A percentile compares a stretch with the other conserved stretches of the same genome.
phyloP scores from a whole-genome alignment of 2,797 vertebrate species.

The Tauraco hartlaubi region DNA sequence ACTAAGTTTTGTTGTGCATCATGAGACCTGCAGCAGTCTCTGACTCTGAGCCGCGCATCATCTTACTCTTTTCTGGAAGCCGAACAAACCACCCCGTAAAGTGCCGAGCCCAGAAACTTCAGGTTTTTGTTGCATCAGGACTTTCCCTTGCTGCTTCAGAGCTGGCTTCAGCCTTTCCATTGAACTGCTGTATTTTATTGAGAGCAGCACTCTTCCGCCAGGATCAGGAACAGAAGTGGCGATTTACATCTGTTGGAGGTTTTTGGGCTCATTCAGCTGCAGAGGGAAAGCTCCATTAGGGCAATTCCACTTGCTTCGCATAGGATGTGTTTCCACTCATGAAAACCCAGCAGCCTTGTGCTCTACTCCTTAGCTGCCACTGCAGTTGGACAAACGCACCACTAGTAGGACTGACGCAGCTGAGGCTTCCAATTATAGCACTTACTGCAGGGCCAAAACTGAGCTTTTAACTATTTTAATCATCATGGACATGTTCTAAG shows the following conservation, averaged over 20 bases:
- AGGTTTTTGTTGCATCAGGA: fast-evolving
- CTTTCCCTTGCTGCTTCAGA: background rate
- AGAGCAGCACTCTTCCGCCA: background rate
- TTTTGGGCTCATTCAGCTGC: background rate
- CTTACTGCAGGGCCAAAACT: background rate
- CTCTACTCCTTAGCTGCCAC: background rate
- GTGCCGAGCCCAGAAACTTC: background rate
- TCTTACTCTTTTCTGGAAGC: background rate
- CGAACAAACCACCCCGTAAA: fast-evolving
- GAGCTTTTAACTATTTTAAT: background rate
- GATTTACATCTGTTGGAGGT: fast-evolving
- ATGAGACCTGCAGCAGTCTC: background rate
- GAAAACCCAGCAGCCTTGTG: background rate
- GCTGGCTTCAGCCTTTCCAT: background rate
- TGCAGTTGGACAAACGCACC: background rate
- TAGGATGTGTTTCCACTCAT: background rate
- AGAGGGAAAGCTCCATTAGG: background rate
- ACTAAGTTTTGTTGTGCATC: background rate
- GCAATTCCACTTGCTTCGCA: background rate
- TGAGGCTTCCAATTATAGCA: background rate
- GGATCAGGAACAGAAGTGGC: background rate
- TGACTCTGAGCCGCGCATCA: background rate
- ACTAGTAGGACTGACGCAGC: background rate
- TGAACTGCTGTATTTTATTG: background rate
- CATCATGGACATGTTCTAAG: fast-evolving